Evolutionary conservation across 1,140 invertebrate species (phyloP).

Genomic region (Drosophila prosaltans): DNA sequence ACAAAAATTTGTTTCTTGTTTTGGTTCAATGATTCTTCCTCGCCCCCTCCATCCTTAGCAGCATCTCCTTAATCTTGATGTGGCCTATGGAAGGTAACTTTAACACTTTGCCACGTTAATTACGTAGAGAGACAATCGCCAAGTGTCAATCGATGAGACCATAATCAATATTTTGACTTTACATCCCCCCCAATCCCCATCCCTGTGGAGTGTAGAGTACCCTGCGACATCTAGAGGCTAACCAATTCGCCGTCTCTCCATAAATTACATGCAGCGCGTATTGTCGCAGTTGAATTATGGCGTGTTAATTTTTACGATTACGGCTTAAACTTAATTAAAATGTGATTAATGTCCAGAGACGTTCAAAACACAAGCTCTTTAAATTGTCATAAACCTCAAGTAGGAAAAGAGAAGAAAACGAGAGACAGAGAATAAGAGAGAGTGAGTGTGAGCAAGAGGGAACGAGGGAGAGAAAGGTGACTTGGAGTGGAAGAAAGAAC

Average conservation of each 20-base stretch:
- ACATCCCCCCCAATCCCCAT: not conserved
- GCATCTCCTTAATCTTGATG: slow-evolving; percentile 38
- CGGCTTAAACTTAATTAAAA: slow-evolving; percentile 81
- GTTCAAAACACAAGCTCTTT: slow-evolving; percentile 57
- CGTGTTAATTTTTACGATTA: slow-evolving; percentile 81
- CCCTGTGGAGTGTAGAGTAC: no score
- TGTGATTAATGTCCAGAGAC: slow-evolving; percentile 73
- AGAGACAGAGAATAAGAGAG: slow-evolving; percentile 5
- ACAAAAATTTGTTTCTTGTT: slow-evolving; percentile 75
- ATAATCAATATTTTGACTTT: slow-evolving; percentile 78
- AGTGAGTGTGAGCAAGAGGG: not conserved
- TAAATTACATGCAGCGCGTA: slow-evolving; percentile 78
- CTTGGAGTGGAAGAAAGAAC: slow-evolving; percentile 16
- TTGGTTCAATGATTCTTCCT: slow-evolving; percentile 22
- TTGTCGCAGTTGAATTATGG: slow-evolving; percentile 80
- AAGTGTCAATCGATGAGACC: slow-evolving; percentile 59
- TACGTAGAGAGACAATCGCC: slow-evolving; percentile 61
- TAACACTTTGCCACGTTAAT: slow-evolving; percentile 81
- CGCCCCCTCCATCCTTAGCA: slow-evolving; percentile 3
- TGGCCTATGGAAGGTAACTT: slow-evolving; percentile 42
- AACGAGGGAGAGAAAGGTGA: not conserved
- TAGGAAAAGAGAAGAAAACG: slow-evolving; percentile 11
- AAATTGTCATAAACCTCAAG: slow-evolving; percentile 70
- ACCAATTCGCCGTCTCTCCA: slow-evolving; percentile 36
- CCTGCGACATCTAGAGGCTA: not conserved